phyloP scores from a whole-genome alignment of 2,797 vertebrate genomes.

The Perdix hodgsoniae region DNA sequence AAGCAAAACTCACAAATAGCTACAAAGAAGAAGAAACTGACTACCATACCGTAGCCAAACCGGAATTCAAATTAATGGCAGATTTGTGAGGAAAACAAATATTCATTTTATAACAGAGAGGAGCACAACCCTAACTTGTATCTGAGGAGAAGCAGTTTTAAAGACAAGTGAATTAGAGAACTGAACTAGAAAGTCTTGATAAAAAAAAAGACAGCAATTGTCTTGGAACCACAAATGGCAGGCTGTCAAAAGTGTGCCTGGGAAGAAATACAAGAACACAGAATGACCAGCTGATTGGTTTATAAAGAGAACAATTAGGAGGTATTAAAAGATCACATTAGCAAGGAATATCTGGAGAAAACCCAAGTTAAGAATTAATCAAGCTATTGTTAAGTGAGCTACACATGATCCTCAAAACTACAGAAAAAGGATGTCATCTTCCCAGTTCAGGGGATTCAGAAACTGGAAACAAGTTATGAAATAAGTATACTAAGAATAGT shows the following conservation, averaged over 20 bases:
- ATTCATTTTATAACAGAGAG: neutral
- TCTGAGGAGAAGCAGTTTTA: neutral
- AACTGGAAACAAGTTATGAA: neutral
- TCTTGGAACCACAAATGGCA: neutral
- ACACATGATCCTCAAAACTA: neutral
- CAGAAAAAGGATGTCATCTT: neutral
- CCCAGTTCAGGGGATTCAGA: neutral
- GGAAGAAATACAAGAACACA: neutral
- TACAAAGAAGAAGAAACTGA: neutral
- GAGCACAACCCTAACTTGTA: neutral
- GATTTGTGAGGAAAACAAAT: neutral
- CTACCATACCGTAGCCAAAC: neutral
- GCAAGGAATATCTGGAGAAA: neutral
- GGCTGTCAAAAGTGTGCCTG: neutral
- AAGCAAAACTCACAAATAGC: neutral
- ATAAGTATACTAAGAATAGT: neutral
- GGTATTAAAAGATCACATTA: neutral
- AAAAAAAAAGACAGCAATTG: neutral
- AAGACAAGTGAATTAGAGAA: neutral
- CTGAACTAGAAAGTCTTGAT: neutral
- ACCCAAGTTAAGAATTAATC: neutral
- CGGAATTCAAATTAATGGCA: neutral
- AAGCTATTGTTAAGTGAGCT: neutral
- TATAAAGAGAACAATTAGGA: neutral
- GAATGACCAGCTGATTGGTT: neutral